Evolutionary conservation across 2,797 vertebrate species (phyloP), one percentile per base, ranked within the genome.

Genomic region (Epinephelus awoara): DNA sequence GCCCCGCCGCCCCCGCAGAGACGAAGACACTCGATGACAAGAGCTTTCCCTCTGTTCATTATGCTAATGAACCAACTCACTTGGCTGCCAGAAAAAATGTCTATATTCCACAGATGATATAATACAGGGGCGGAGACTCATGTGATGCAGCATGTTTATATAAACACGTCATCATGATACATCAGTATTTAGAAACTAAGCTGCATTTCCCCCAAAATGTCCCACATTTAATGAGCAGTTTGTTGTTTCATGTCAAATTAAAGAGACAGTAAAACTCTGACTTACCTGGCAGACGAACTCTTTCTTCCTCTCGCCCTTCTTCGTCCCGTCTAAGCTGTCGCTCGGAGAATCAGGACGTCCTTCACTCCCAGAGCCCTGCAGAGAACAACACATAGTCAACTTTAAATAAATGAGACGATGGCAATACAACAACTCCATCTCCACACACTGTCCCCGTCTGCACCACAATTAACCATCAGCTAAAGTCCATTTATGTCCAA

Each of bases 231-330:
- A 52, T 52, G 0, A n/a, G 17, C n/a, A 34, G 2, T 21, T 23
- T 19, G 13, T 44, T 10, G 6, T 15, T 52, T 25, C 1, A 67
- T 47, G 8, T 52, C 0, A 47, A 44, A 40, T 17, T 2, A 49
- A 46, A 8, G 10, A 59, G 34, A 34, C n/a, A 67, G 21, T 19
- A 13, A 49, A 17, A 72, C 0, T 8, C 0, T 3, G 1, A 80
- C 93, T 90, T 84, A 99, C 98, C 96, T 97, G 98, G 92, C 98
- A 99, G 68, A 99, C 95, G 50, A 94, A 94, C 90, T 99, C 98
- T 84, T 98, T 99, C 90, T 96, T 96, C 58, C 96, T 94, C 57
- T 99, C 97, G 0, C 95, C 96, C 87, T 97, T 98, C 89, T 98
- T 99, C 3, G 90, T 95, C 67, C 98, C 97, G 0, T 99, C 97